Conservation (phyloP, 2,797 vertebrate species). For the Echeneis naucrates region DNA sequence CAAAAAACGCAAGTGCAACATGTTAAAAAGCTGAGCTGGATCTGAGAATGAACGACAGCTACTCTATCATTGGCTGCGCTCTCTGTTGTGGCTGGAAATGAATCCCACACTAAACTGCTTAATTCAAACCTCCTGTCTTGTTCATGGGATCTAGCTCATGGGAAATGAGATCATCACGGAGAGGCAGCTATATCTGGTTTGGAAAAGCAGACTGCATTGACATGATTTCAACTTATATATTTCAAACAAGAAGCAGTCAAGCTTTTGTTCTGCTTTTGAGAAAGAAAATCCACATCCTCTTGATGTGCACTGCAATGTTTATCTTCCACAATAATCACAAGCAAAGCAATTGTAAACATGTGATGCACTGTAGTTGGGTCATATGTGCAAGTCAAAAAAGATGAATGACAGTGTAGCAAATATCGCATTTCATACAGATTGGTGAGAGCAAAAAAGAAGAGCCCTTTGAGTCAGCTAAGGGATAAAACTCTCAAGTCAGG, state of each 20-base stretch:
- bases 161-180: constrained; percentile 66
- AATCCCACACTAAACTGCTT: constrained; percentile 49
- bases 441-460: constrained; percentile 19
- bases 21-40: constrained; percentile 2
- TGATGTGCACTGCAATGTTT: constrained; percentile 7
- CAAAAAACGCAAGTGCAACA: constrained; percentile 3
- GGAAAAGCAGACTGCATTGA: constrained; percentile 33
- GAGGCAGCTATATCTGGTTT: constrained; percentile 53
- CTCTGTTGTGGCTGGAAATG: constrained; percentile 58
- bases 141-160: constrained; percentile 48
- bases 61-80: constrained; percentile 2
- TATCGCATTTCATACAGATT: constrained; percentile 26
- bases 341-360: constrained; percentile 37
- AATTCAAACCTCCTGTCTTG: constrained; percentile 72
- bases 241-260: constrained; percentile 18
- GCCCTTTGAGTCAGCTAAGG: neutral
- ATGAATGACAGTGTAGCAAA: constrained; percentile 22
- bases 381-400: constrained; percentile 16
- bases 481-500: constrained; percentile 6
- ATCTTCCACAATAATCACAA: constrained; percentile 20
- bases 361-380: constrained; percentile 16
- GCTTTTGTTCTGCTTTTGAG: neutral
- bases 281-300: neutral
- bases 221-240: constrained; percentile 40
- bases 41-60: constrained; percentile 9